Conservation (phyloP, 2,113 vertebrate genomes). For the Sinocyclocheilus maitianheensis region DNA sequence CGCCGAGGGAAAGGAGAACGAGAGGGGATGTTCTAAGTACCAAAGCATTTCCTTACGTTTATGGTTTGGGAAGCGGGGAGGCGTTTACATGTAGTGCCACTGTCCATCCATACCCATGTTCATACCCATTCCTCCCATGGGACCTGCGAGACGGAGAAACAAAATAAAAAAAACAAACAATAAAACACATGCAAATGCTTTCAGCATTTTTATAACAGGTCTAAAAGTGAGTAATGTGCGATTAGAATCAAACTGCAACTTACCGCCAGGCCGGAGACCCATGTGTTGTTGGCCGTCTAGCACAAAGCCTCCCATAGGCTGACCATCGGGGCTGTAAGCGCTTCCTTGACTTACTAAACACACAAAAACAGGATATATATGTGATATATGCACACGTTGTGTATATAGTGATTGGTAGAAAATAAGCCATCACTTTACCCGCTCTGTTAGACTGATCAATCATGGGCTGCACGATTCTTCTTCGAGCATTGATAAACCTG, state of each 20-base stretch:
- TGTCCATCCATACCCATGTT: conserved; percentile 99
- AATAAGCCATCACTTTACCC: conserved; percentile 75
- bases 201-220: conserved; percentile 3
- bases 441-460: conserved; percentile 99
- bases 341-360: conserved; percentile 95
- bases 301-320: conserved; percentile 97
- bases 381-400: conserved; percentile 66
- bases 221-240: not conserved
- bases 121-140: conserved; percentile 98
- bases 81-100: conserved; percentile 99
- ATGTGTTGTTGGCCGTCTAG: conserved; percentile 98
- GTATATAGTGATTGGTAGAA: not conserved
- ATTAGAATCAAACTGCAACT: conserved; percentile 40
- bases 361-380: conserved; percentile 76
- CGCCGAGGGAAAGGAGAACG: conserved; percentile 27
- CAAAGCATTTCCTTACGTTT: conserved; percentile 74
- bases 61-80: conserved; percentile 80
- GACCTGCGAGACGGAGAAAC: conserved; percentile 79
- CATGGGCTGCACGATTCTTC: conserved; percentile 99
- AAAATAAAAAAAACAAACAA: conserved; percentile 55
- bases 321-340: conserved; percentile 95
- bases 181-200: conserved; percentile 18
- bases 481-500: conserved; percentile 98
- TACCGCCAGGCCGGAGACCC: conserved; percentile 96
- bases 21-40: conserved; percentile 52